Conservation (phyloP, 1,140 invertebrate genomes). For the Drosophila kikkawai region DNA sequence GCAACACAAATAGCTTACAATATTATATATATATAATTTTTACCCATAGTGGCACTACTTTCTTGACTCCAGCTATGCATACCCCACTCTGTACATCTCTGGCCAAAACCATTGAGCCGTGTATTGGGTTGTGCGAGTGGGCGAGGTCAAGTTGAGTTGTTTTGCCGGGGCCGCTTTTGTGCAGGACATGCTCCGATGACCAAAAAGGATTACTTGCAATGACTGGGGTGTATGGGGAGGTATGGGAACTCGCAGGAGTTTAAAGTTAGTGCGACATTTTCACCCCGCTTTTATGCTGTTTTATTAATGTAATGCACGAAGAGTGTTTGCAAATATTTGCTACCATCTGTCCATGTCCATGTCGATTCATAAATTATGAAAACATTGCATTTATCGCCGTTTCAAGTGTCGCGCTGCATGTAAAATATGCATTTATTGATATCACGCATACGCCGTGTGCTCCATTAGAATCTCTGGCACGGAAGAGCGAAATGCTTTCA, state of each 20-base stretch:
- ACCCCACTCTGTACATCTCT: background rate
- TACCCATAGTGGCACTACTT: background rate
- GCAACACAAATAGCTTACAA: accelerated
- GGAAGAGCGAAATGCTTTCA: slow-evolving; percentile 55
- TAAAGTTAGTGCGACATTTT: slow-evolving; percentile 41
- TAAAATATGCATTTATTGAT: slow-evolving; percentile 55
- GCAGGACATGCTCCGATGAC: slow-evolving; percentile 2
- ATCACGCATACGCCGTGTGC: slow-evolving; percentile 69
- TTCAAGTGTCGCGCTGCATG: slow-evolving; percentile 47
- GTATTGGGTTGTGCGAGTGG: slow-evolving; percentile 2
- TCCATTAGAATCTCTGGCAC: slow-evolving; percentile 35
- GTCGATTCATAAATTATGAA: slow-evolving; percentile 66
- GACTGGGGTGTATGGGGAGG: too few species aligned
- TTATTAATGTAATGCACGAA: slow-evolving; percentile 62
- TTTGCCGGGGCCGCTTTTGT: slow-evolving; percentile 34
- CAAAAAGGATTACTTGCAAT: slow-evolving; percentile 16
- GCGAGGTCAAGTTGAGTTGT: slow-evolving; percentile 23
- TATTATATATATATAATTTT: background rate
- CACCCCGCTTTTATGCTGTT: slow-evolving; percentile 33
- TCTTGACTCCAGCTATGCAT: background rate
- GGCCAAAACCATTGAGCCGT: slow-evolving; percentile 16
- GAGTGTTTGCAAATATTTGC: slow-evolving; percentile 56
- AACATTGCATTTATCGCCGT: slow-evolving; percentile 57
- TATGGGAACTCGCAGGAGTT: slow-evolving; percentile 1
- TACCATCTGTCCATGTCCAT: slow-evolving; percentile 46